A percentile compares a stretch with the other conserved stretches of the same genome.
Evolutionary conservation across 2,797 vertebrate species (phyloP).

Genomic region (Etheostoma perlongum): DNA sequence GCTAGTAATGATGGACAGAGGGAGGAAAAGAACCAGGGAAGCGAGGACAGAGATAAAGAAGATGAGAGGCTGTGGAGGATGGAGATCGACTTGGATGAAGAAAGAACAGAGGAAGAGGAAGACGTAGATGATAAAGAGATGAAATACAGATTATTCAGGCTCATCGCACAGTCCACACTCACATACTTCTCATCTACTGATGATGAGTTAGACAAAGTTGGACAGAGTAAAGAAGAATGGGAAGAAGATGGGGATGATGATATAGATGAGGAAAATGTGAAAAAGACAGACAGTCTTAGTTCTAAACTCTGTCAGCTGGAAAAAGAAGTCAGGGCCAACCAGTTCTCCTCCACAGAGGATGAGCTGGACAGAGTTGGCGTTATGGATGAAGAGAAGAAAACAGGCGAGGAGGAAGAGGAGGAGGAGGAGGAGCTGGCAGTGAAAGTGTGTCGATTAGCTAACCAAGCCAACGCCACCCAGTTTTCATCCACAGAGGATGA

Average conservation of each 20-base stretch:
- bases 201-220: slow-evolving; percentile 56
- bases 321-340: slow-evolving; percentile 54
- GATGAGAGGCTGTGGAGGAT: slow-evolving; percentile 37
- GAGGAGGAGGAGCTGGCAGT: slow-evolving; percentile 50
- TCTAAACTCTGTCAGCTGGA: slow-evolving; percentile 68
- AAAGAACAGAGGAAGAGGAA: slow-evolving; percentile 22
- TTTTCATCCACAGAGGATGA: slow-evolving; percentile 77
- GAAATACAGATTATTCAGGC: slow-evolving; percentile 55
- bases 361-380: slow-evolving; percentile 71
- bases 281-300: slow-evolving; percentile 44
- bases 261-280: slow-evolving; percentile 30
- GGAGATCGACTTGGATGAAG: slow-evolving; percentile 41
- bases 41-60: slow-evolving; percentile 3
- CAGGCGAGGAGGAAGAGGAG: slow-evolving; percentile 35
- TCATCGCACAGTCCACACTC: slow-evolving; percentile 69
- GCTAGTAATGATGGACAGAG: not conserved
- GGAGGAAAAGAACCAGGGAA: slow-evolving; percentile 3
- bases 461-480: slow-evolving; percentile 58
- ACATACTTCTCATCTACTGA: slow-evolving; percentile 69
- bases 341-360: slow-evolving; percentile 82
- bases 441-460: slow-evolving; percentile 68
- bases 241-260: slow-evolving; percentile 30
- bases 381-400: slow-evolving; percentile 16
- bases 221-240: slow-evolving; percentile 50
- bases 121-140: slow-evolving; percentile 47